phyloP scores from a whole-genome alignment of 2,888 invertebrate genomes.

The Caenorhabditis macrosperma region DNA sequence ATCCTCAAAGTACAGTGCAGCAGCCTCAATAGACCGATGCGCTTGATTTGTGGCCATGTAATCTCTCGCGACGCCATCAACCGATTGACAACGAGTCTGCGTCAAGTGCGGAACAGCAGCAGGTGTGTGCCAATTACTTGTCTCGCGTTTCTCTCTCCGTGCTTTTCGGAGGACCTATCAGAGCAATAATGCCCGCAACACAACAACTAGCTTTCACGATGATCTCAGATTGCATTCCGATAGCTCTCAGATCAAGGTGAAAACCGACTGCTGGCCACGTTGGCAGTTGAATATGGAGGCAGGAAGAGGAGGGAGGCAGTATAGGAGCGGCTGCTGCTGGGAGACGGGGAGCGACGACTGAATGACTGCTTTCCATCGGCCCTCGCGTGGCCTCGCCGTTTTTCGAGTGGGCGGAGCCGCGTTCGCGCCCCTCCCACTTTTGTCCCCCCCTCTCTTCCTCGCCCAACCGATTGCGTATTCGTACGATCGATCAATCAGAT shows the following conservation, averaged over 20 bases:
- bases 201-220: slow-evolving; percentile 73
- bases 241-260: slow-evolving; percentile 70
- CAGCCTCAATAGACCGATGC: slow-evolving; percentile 96
- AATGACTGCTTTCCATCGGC: slow-evolving; percentile 50
- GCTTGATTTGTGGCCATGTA: slow-evolving; percentile 96
- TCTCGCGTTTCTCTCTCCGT: too few relatives aligned
- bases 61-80: slow-evolving; percentile 97
- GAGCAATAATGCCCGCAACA: not conserved
- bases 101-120: not conserved
- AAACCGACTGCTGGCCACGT: slow-evolving; percentile 64
- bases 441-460: slow-evolving; percentile 8
- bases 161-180: not conserved
- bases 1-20: slow-evolving; percentile 96
- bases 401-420: slow-evolving; percentile 54
- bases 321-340: slow-evolving; percentile 27
- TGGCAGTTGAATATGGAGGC: slow-evolving; percentile 16
- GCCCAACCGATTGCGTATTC: slow-evolving; percentile 56
- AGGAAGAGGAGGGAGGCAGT: slow-evolving; percentile 4
- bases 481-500: slow-evolving; percentile 63
- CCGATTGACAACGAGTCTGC: slow-evolving; percentile 84
- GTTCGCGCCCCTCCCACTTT: slow-evolving; percentile 52
- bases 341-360: slow-evolving; percentile 51
- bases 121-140: too few relatives aligned
- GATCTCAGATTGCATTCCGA: slow-evolving; percentile 64
- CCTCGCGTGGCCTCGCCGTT: slow-evolving; percentile 27